phyloP scores from a whole-genome alignment of 2,113 vertebrate genomes.

The Saiga tatarica region DNA sequence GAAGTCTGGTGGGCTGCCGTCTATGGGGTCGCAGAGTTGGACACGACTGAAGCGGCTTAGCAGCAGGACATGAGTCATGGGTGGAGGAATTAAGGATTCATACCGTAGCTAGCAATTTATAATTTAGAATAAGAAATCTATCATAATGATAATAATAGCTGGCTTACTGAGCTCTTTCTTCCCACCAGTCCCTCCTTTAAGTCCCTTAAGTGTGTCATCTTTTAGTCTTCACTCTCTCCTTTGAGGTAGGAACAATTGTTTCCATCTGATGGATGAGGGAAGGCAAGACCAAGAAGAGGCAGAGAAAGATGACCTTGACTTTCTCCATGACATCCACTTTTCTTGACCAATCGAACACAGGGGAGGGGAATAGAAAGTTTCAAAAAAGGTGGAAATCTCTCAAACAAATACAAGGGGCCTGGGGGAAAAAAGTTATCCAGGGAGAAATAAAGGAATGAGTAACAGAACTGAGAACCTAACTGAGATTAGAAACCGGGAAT shows the following conservation, averaged over 20 bases:
- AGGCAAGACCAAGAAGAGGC: not conserved
- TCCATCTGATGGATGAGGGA: not conserved
- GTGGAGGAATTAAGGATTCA: not conserved
- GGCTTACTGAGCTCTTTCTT: not conserved
- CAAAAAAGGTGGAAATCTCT: not conserved
- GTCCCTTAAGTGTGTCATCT: not conserved
- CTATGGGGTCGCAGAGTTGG: fast-evolving
- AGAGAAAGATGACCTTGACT: not conserved
- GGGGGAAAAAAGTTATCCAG: not conserved
- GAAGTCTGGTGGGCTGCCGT: too few species aligned
- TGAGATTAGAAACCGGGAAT: constrained; percentile 6
- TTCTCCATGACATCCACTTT: not conserved
- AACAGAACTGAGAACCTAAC: not conserved
- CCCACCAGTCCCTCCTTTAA: not conserved
- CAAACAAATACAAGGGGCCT: not conserved
- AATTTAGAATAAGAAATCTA: not conserved
- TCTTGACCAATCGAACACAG: not conserved
- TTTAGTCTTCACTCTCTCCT: not conserved
- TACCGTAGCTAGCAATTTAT: not conserved
- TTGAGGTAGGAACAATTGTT: too few species aligned
- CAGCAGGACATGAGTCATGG: not conserved
- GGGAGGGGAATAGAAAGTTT: not conserved
- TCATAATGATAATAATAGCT: not conserved
- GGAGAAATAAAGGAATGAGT: not conserved
- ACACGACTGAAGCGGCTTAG: too few species aligned